Conservation (phyloP, 2,888 invertebrate species). For the Plebejus anna region DNA sequence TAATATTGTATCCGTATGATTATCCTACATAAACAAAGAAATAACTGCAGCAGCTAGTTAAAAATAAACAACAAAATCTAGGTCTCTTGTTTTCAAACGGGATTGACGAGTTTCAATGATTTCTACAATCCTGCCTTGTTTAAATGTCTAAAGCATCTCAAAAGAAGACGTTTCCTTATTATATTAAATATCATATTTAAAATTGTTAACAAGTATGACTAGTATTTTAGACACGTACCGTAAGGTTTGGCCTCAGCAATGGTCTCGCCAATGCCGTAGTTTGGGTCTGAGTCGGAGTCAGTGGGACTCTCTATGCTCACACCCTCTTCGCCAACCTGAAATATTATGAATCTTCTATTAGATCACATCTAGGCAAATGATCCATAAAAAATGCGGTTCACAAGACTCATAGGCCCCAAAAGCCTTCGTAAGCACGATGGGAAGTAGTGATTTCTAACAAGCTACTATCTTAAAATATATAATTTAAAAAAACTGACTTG, state of each 20-base stretch:
- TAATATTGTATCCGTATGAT: not conserved
- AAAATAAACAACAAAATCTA: not conserved
- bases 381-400: too few relatives aligned
- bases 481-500: too few relatives aligned
- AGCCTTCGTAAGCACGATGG: too few relatives aligned
- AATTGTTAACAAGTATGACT: conserved; percentile 40
- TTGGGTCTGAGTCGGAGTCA: conserved; percentile 60
- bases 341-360: not conserved
- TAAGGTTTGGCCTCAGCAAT: conserved; percentile 89
- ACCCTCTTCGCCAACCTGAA: conserved; percentile 70
- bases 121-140: not conserved
- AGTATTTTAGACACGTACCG: conserved; percentile 61
- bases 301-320: conserved; percentile 59
- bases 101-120: not conserved
- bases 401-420: too few relatives aligned
- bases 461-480: too few relatives aligned
- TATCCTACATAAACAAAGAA: not conserved
- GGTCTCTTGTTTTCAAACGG: not conserved
- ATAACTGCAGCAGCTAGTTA: not conserved
- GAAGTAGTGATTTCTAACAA: too few relatives aligned
- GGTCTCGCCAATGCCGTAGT: conserved; percentile 59
- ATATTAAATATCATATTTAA: not conserved
- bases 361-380: too few relatives aligned
- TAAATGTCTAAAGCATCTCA: not conserved
- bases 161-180: not conserved